These are phyloP conservation scores for Bufo bufo DNA, from an alignment of 2,113 vertebrate species.

Conservation along the genomic window DNA sequence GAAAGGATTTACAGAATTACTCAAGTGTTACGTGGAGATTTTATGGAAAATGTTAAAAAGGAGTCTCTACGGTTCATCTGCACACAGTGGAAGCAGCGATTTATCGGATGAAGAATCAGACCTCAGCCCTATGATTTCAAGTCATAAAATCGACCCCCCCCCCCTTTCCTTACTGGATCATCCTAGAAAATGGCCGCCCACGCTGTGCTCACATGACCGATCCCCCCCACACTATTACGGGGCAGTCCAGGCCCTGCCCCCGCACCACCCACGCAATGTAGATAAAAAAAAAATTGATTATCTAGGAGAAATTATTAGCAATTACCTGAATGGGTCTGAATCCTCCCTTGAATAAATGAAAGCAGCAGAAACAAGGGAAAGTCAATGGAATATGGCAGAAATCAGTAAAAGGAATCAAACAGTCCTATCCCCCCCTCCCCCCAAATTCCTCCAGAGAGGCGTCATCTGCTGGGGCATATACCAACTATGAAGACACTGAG, in stretches of 20 bases:
- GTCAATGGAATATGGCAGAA: conserved; percentile 88
- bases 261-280: not conserved
- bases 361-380: conserved; percentile 93
- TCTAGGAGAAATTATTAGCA: not conserved
- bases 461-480: too few relatives aligned
- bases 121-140: too few relatives aligned
- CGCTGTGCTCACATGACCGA: not conserved
- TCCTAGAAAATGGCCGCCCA: not conserved
- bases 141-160: too few relatives aligned
- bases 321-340: conserved; percentile 95
- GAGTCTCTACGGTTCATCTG: not conserved
- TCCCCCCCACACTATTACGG: not conserved
- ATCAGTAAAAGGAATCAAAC: conserved; percentile 67
- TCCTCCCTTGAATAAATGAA: conserved; percentile 95
- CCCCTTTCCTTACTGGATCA: too few relatives aligned
- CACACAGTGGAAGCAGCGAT: not conserved
- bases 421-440: not conserved
- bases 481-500: too few relatives aligned
- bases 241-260: not conserved
- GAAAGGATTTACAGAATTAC: not conserved
- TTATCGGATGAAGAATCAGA: not conserved
- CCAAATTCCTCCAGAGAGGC: not conserved
- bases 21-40: not conserved
- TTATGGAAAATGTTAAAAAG: not conserved
- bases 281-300: not conserved